Evolutionary conservation across 2,113 vertebrate genomes (phyloP), one percentile per base, ranked within the genome.

Genomic region (Stercorarius parasiticus): DNA sequence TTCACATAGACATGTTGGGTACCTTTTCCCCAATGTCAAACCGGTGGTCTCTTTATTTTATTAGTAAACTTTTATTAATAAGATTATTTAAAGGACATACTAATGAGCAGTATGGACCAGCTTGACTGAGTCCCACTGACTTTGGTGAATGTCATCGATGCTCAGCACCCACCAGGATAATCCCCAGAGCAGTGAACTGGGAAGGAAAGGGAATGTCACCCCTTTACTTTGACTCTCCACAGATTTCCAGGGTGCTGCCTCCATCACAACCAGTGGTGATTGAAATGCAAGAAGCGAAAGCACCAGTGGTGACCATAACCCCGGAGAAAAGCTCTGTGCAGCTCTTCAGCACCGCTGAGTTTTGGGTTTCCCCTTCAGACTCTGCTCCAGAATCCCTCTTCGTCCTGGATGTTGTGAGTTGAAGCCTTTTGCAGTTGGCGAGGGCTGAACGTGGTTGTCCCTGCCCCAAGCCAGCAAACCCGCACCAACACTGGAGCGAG

Each of bases 321-420:
- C 30, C 40, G 1, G 88, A 67, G 30, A 85, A 94, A 67, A 96
- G 95, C 53, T 74, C 80, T 10, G 83, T 97, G 59, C 94, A 95
- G 64, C 78, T 98, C 49, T 96, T 94, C 3, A 70, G 96, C 55
- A 96, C 92, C 1, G 32, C 97, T 10, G 69, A 96, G 82, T 87
- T 98, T 49, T 32, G 66, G 2, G 93, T 70, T 12, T 73, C 30
- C 7, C 64, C 20, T 21, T 14, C 45, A 5, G 82, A 76, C 32
- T 86, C 93, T 30, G 19, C 34, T 12, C 91, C 52, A 0, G 13
- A 25, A 22, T 72, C 86, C 26, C 90, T 97, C 49, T 97, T 98
- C 15, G 10, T 93, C 55, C 82, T 98, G 82, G 88, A 97, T 49
- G 21, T 56, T 32, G 97, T 98, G 88, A 97, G 97, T 80, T n/a